Base-by-base conservation (phyloP, 2,888 invertebrate genomes). In the Cyrtodaria siliqua region DNA sequence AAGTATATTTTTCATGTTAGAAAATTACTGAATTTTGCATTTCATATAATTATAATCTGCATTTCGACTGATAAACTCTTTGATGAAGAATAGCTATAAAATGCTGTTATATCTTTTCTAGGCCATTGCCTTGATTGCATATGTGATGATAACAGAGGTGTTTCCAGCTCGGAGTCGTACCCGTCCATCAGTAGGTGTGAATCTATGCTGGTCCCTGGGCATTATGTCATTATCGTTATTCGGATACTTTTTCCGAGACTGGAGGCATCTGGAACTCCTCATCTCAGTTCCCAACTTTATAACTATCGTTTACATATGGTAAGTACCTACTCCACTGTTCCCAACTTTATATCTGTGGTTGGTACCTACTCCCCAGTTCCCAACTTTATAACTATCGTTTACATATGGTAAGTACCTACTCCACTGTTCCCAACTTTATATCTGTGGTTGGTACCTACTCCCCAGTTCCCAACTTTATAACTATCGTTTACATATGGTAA, bases 171-270 rank as follows among this genome's bases (percentile, higher is more conserved):
- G 71, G 6, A 59, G 71, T n/a, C 72, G 90, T 4, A 87, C 89
- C 2, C 69, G 80, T 26, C 86, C 87, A 16, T 87, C 87, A 26
- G 84, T 90, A 9, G 88, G 82, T 14, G 82, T 87, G 26, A 88
- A 87, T 74, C 72, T 86, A 16, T 88, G 86, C 60, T 90, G 89
- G 89, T 87, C 88, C 6, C 23, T 82, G 1, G 90, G 90, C 12
- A 68, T 90, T 6, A 88, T 90, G 73, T 42, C 76, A 3, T 77
- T 90, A 9, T 76, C 90, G 6, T 60, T 86, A 24, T 80, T 89
- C 68, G 90, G 86, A 6, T 89, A 83, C 64, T 66, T 86, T 4
- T 66, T 90, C 14, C 68, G 83, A 50, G 73, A 90, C 70, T 90
- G 90, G 90, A 78, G 84, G 14, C 80, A 87, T 49, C 72, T 90